A percentile compares a stretch with the other conserved stretches of the same genome.
These are phyloP conservation scores for Meriones unguiculatus DNA, from an alignment of 2,113 vertebrate species.

Conservation along the genomic window DNA sequence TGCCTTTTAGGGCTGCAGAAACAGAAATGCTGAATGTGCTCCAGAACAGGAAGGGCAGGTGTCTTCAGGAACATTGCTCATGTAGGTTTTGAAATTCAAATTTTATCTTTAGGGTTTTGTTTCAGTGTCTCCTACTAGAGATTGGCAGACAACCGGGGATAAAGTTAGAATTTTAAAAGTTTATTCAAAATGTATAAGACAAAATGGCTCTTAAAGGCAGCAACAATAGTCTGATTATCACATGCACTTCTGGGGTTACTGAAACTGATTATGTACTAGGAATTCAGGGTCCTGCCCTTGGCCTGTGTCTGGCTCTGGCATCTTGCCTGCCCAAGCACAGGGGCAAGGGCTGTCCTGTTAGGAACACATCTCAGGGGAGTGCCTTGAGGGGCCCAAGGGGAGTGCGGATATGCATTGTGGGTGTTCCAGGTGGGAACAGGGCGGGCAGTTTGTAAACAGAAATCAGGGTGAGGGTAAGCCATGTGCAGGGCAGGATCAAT, in stretches of 20 bases:
- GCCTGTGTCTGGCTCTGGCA: no score
- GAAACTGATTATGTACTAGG: accelerated
- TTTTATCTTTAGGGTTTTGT: not conserved
- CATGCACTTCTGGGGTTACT: not conserved
- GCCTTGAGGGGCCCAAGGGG: not conserved
- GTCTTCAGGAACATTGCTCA: not conserved
- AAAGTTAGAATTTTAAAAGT: not conserved
- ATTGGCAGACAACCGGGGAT: not conserved
- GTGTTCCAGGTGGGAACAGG: not conserved
- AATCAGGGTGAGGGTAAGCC: not conserved
- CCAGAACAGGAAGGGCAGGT: not conserved
- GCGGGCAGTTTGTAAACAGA: not conserved
- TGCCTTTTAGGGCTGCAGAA: not conserved
- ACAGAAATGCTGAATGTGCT: not conserved
- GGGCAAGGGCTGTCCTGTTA: not conserved
- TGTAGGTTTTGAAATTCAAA: not conserved
- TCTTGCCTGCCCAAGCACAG: not conserved
- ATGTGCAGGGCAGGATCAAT: accelerated
- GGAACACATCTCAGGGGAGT: not conserved
- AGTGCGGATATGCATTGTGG: not conserved
- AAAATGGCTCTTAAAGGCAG: not conserved
- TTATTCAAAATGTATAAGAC: not conserved
- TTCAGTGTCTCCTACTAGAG: not conserved
- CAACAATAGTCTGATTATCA: not conserved
- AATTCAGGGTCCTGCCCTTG: not conserved